Evolutionary conservation across 2,888 invertebrate genomes (phyloP).

Genomic region (Gasteruption jaculator): DNA sequence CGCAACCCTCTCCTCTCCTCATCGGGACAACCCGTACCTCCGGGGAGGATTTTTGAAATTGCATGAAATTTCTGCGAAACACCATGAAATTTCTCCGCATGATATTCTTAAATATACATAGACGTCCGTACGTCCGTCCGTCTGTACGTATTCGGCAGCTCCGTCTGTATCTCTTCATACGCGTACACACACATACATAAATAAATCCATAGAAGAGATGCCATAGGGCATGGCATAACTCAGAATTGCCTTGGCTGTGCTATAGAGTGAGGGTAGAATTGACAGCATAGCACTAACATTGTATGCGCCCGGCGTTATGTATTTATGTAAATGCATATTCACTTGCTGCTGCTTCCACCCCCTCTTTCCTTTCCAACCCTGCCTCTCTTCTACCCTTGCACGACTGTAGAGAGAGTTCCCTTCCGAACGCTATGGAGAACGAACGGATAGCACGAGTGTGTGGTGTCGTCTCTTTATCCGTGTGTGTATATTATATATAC

Average conservation of each 20-base stretch:
- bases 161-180: no score
- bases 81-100: no score
- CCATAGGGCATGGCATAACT: constrained; percentile 49
- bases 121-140: no score
- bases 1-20: no score
- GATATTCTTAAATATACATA: no score
- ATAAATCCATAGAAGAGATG: constrained; percentile 16
- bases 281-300: constrained; percentile 52
- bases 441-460: constrained; percentile 13
- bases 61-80: no score
- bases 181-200: background rate
- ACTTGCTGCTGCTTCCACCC: constrained; percentile 25
- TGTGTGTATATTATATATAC: constrained; percentile 27
- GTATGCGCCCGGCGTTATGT: constrained; percentile 51
- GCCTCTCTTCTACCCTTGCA: constrained; percentile 1
- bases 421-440: constrained; percentile 11
- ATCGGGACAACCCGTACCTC: no score
- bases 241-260: constrained; percentile 49
- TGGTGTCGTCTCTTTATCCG: constrained; percentile 17
- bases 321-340: constrained; percentile 51
- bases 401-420: background rate
- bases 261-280: constrained; percentile 51
- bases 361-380: constrained; percentile 9
- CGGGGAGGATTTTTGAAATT: no score
- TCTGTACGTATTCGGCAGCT: no score